Percentiles rank a stretch among this genome's conserved stretches.
These are phyloP conservation scores for Zosterops borbonicus DNA, from an alignment of 2,113 vertebrate species.

Conservation along the genomic window DNA sequence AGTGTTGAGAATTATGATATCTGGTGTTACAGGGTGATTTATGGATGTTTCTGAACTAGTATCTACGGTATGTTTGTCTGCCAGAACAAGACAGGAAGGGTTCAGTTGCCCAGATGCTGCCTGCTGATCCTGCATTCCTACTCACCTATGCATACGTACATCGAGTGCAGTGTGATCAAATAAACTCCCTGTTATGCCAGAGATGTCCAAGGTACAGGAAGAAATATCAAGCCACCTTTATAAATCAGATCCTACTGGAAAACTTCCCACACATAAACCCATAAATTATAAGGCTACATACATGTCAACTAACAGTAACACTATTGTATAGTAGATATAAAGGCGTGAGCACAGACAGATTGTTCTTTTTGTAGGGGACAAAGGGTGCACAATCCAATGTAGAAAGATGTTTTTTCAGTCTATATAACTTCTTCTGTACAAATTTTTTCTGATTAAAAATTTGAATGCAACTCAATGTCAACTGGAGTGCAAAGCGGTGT, in stretches of 20 bases:
- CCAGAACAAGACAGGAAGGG: not conserved
- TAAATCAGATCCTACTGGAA: not conserved
- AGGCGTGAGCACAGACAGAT: not conserved
- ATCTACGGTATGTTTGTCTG: not conserved
- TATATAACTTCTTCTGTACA: not conserved
- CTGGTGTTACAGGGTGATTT: not conserved
- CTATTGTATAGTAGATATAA: not conserved
- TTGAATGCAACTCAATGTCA: not conserved
- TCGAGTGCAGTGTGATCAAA: not conserved
- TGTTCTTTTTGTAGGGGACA: not conserved
- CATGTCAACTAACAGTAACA: not conserved
- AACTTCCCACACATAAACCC: not conserved
- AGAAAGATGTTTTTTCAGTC: not conserved
- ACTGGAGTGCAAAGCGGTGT: not conserved
- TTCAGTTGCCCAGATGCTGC: not conserved
- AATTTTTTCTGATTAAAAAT: not conserved
- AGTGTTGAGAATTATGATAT: not conserved
- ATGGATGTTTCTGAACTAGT: not conserved
- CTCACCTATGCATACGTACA: fast-evolving
- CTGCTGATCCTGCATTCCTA: not conserved
- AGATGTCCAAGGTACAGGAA: not conserved
- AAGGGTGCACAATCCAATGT: not conserved
- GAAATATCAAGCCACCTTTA: not conserved
- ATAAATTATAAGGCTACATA: not conserved
- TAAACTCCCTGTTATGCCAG: not conserved